A percentile compares a stretch with the other conserved stretches of the same genome.
Conservation (phyloP, 2,888 invertebrate genomes). For the Sphaerophoria rueppellii region DNA sequence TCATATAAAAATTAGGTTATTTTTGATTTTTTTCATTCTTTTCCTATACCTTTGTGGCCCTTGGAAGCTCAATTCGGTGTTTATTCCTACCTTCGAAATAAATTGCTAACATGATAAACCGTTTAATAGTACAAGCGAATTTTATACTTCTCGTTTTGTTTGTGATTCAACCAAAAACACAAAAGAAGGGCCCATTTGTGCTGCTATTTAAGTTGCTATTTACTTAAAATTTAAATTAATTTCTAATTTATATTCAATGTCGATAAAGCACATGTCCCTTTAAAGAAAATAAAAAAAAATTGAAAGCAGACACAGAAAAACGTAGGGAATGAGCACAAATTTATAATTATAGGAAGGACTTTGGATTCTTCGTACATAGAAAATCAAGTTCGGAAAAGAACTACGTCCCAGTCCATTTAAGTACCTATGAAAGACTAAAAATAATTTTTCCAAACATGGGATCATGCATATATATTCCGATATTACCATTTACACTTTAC, state of each 20-base stretch:
- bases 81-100: too few species aligned
- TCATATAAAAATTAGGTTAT: too few species aligned
- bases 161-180: too few species aligned
- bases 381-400: background rate
- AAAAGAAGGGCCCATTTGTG: too few species aligned
- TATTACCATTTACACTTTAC: conserved; percentile 61
- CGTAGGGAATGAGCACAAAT: conserved; percentile 1
- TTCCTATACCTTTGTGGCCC: too few species aligned
- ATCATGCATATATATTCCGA: conserved; percentile 71
- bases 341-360: background rate
- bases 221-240: conserved; percentile 68
- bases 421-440: background rate
- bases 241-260: conserved; percentile 71
- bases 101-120: too few species aligned
- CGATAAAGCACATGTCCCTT: conserved; percentile 53
- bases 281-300: conserved; percentile 15
- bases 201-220: conserved; percentile 17
- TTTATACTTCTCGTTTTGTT: too few species aligned
- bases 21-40: too few species aligned
- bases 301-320: background rate
- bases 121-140: too few species aligned
- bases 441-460: conserved; percentile 30
- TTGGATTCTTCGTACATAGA: background rate
- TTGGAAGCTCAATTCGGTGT: too few species aligned
- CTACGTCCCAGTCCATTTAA: too few species aligned